Evolutionary conservation across 2,888 invertebrate species (phyloP).

Genomic region (Phyllotreta cruciferae): DNA sequence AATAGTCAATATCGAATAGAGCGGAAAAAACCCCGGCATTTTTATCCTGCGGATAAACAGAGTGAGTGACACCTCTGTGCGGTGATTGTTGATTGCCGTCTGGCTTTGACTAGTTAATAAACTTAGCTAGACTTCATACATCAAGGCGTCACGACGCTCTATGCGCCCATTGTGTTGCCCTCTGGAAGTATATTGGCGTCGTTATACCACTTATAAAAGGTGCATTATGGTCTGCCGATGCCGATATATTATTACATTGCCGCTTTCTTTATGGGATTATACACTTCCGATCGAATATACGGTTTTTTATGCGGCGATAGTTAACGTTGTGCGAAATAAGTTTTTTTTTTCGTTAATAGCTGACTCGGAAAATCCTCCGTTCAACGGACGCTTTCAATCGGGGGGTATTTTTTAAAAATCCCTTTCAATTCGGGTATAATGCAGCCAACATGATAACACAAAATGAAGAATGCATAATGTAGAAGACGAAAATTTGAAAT

Average conservation of each 20-base stretch:
- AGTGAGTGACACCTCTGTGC: conserved; percentile 25
- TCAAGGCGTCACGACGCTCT: conserved; percentile 42
- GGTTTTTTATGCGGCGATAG: conserved; percentile 2
- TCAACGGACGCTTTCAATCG: too few relatives aligned
- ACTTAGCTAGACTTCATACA: conserved; percentile 46
- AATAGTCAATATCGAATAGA: not conserved
- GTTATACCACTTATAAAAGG: conserved; percentile 42
- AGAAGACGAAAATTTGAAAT: too few relatives aligned
- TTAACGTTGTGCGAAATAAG: too few relatives aligned
- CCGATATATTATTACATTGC: conserved; percentile 25
- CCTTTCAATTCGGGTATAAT: too few relatives aligned
- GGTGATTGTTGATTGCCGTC: conserved; percentile 45
- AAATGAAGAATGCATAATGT: too few relatives aligned
- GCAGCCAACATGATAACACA: too few relatives aligned
- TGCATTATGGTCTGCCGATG: conserved; percentile 42
- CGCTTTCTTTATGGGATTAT: conserved; percentile 25
- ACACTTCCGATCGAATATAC: conserved; percentile 8
- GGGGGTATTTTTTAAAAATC: too few relatives aligned
- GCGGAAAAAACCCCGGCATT: not conserved
- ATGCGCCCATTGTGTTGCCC: conserved; percentile 42
- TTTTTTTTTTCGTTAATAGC: too few relatives aligned
- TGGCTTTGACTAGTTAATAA: conserved; percentile 45
- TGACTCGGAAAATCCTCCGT: too few relatives aligned
- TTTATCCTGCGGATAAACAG: not conserved
- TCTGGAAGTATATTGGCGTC: conserved; percentile 41